phyloP scores from a whole-genome alignment of 2,113 vertebrate species.

The Elgaria multicarinata region DNA sequence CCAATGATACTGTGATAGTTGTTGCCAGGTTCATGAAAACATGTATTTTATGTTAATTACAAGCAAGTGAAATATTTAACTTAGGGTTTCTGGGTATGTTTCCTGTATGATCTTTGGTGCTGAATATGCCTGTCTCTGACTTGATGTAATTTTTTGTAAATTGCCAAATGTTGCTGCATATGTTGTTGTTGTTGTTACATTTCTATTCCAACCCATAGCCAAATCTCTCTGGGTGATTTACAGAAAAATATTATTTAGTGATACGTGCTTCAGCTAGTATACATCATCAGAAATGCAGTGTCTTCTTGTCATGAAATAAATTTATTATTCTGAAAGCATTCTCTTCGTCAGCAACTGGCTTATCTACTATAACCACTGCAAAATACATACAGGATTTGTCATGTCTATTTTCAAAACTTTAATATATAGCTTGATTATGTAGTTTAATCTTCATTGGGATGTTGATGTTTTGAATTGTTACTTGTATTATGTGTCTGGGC shows the following conservation, averaged over 20 bases:
- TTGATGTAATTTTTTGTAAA: neutral
- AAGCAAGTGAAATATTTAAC: neutral
- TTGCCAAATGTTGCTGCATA: neutral
- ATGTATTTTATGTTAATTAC: neutral
- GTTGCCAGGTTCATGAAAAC: neutral
- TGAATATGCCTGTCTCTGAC: neutral
- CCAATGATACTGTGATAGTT: no score
- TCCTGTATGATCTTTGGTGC: neutral
- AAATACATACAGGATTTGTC: neutral
- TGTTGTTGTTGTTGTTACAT: neutral
- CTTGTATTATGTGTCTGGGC: neutral
- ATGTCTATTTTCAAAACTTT: neutral
- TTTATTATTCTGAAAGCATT: neutral
- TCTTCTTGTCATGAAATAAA: neutral
- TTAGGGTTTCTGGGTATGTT: neutral
- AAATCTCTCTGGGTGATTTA: no score
- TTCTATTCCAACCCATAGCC: no score
- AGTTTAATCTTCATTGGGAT: constrained; percentile 9
- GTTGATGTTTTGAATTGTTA: neutral
- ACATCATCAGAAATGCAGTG: neutral
- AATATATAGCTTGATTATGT: neutral
- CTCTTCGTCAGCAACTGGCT: neutral
- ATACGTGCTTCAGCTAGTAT: neutral
- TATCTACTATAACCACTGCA: neutral
- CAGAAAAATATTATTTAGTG: no score